A percentile compares a stretch with the other conserved stretches of the same genome.
Conservation (phyloP, 2,797 vertebrate species). For the Sebastes kiyomatsui region DNA sequence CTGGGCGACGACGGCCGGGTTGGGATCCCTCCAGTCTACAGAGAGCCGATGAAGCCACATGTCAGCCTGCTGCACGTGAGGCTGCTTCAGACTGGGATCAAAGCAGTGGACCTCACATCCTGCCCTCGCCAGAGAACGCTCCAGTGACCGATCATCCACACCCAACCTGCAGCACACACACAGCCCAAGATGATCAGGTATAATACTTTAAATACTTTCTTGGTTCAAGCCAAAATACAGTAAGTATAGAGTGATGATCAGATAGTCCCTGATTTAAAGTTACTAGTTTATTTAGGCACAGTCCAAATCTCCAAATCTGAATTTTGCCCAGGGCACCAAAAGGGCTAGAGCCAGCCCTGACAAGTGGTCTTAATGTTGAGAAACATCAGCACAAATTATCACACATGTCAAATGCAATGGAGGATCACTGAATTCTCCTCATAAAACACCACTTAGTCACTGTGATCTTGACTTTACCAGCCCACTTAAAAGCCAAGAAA, state of each 20-base stretch:
- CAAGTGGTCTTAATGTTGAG: neutral
- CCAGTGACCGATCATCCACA: constrained; percentile 84
- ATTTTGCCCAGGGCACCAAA: no score
- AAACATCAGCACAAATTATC: neutral
- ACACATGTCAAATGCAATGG: neutral
- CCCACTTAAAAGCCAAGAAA: neutral
- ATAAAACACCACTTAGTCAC: neutral
- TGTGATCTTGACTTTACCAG: neutral
- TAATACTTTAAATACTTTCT: neutral
- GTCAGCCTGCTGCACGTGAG: constrained; percentile 85
- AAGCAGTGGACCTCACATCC: constrained; percentile 96
- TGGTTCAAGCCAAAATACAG: neutral
- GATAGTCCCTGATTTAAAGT: neutral
- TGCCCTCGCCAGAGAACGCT: constrained; percentile 80
- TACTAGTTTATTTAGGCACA: no score
- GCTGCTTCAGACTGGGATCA: constrained; percentile 88
- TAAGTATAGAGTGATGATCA: neutral
- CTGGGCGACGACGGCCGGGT: constrained; percentile 84
- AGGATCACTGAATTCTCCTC: neutral
- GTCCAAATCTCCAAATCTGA: no score
- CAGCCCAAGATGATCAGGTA: neutral
- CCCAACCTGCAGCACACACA: constrained; percentile 76
- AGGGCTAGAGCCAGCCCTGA: neutral
- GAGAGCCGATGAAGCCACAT: constrained; percentile 94
- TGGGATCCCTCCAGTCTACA: constrained; percentile 94